These are phyloP conservation scores for Paedocypris micromegethes DNA, from an alignment of 2,797 vertebrate species.

Conservation along the genomic window DNA sequence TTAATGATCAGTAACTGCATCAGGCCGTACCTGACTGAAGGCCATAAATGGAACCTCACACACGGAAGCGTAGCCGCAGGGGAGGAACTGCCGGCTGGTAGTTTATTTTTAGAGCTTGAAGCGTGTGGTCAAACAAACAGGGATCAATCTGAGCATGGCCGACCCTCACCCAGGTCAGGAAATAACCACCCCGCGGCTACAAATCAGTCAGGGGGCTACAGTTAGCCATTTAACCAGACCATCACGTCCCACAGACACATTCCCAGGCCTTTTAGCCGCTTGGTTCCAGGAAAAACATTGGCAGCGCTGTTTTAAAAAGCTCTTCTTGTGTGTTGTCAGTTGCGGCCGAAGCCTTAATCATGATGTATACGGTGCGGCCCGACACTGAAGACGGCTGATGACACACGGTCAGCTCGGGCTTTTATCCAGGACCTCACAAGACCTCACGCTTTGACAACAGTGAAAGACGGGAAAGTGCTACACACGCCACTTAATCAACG, in stretches of 20 bases:
- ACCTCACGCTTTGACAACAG: conserved; percentile 10
- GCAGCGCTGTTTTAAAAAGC: not conserved
- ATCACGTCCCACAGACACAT: not conserved
- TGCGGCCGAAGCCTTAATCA: conserved; percentile 1
- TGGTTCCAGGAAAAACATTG: not conserved
- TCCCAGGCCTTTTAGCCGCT: not conserved
- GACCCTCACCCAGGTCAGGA: conserved; percentile 36
- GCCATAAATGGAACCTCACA: conserved; percentile 3
- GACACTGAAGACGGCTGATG: conserved; percentile 6
- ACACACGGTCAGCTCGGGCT: not conserved
- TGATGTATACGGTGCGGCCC: conserved; percentile 16
- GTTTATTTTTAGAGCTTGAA: conserved; percentile 49
- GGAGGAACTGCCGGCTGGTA: conserved; percentile 31
- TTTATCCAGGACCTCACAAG: conserved; percentile 3
- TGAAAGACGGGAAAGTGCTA: not conserved
- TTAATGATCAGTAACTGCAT: conserved; percentile 11
- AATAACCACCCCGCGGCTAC: conserved; percentile 6
- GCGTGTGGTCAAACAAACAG: conserved; percentile 49
- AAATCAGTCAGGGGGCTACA: conserved; percentile 17
- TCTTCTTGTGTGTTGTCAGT: conserved; percentile 3
- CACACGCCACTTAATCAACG: no score
- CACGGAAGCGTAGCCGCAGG: conserved; percentile 24
- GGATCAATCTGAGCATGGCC: conserved; percentile 38
- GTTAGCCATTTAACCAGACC: conserved; percentile 4
- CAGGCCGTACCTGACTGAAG: conserved; percentile 1